These are phyloP conservation scores for Tachystola acroxantha DNA, from an alignment of 2,888 invertebrate species.

Conservation along the genomic window DNA sequence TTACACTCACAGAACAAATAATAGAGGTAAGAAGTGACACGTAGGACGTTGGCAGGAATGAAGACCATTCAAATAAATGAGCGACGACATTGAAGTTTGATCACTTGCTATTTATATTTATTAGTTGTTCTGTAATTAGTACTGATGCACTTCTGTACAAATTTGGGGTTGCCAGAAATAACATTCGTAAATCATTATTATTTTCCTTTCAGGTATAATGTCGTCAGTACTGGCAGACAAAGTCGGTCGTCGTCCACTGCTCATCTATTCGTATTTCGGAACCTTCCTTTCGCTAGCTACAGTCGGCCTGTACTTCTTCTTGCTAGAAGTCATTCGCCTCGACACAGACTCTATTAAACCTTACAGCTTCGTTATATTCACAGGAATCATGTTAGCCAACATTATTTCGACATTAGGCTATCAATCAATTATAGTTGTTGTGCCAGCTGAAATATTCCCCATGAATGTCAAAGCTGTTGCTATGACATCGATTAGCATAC, in stretches of 20 bases:
- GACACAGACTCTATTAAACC: conserved; percentile 27
- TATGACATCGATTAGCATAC: conserved; percentile 60
- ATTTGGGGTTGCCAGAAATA: no score
- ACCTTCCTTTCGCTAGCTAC: conserved; percentile 29
- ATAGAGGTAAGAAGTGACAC: no score
- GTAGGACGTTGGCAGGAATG: no score
- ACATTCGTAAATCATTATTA: no score
- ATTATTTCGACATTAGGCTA: conserved; percentile 54
- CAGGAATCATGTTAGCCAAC: conserved; percentile 49
- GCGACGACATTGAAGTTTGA: no score
- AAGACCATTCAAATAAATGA: no score
- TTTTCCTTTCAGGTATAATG: conserved; percentile 43
- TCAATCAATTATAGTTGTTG: conserved; percentile 60
- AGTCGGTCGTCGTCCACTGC: conserved; percentile 62
- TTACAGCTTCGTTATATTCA: conserved; percentile 49
- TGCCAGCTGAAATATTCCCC: conserved; percentile 76
- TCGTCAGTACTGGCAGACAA: conserved; percentile 48
- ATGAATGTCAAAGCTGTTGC: conserved; percentile 75
- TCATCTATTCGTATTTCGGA: conserved; percentile 55
- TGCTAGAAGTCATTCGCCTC: conserved; percentile 37
- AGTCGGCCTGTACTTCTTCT: conserved; percentile 53
- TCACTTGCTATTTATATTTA: no score
- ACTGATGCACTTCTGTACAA: no score
- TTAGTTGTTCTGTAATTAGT: no score
- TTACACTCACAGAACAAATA: no score